Conservation (phyloP, 2,888 invertebrate species). For the Tachina lurida region DNA sequence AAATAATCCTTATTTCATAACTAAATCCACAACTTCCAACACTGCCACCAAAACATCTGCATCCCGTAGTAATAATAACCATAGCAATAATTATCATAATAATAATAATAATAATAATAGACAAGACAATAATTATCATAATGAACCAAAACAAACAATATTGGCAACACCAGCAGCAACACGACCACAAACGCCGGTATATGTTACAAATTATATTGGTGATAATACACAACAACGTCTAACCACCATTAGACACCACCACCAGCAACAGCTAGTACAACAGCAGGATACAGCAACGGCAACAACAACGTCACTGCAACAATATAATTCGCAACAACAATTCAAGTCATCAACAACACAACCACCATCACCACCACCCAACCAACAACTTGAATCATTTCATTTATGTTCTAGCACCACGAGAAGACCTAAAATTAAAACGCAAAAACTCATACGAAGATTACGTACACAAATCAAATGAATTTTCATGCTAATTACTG, state of each 20-base stretch:
- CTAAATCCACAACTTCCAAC: conserved; percentile 36
- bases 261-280: conserved; percentile 69
- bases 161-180: conserved; percentile 57
- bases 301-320: conserved; percentile 56
- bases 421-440: conserved; percentile 77
- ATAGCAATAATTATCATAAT: conserved; percentile 52
- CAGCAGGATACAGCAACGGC: conserved; percentile 67
- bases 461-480: conserved; percentile 78
- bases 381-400: conserved; percentile 67
- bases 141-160: conserved; percentile 37
- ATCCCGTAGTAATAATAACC: conserved; percentile 70
- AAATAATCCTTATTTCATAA: conserved; percentile 57
- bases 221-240: conserved; percentile 81
- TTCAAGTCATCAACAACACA: conserved; percentile 49
- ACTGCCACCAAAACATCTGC: conserved; percentile 33
- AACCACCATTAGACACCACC: conserved; percentile 75
- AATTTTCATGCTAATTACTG: conserved; percentile 12
- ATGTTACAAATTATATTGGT: conserved; percentile 84
- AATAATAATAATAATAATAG: conserved; percentile 49
- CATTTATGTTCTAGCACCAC: conserved; percentile 72
- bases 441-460: conserved; percentile 81
- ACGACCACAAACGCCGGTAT: conserved; percentile 79
- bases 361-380: conserved; percentile 66
- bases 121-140: conserved; percentile 25
- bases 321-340: conserved; percentile 60